Evolutionary conservation across 1,140 invertebrate genomes (phyloP), one percentile per base, ranked within the genome.

Genomic region (Zaprionus nigranus): DNA sequence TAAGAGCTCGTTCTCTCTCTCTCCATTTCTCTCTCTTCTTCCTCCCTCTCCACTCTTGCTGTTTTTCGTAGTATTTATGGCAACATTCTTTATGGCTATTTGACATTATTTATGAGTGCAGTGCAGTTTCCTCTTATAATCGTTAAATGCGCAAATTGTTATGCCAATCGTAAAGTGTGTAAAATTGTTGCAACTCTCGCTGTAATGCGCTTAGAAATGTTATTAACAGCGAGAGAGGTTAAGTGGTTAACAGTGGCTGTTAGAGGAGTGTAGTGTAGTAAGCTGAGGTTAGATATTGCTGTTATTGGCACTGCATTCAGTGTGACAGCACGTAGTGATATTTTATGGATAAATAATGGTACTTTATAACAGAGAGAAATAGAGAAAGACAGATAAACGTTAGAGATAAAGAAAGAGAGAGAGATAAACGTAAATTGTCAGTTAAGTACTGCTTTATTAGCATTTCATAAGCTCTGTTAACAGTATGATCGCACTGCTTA

Each of bases 51-150:
- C n/a, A 0, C 46, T 11, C 20, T 51, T 51, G 20, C 46, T 51
- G 46, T 51, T 24, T 24, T 51, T 51, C 20, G 20, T 13, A 51
- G n/a, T 46, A 51, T 51, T 51, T 51, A 51, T 51, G 46, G 20
- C 40, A 46, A 46, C n/a, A n/a, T n/a, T 46, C 20, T 59, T 51
- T 1, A 38, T 9, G 9, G n/a, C n/a, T 59, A 56, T 24, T 56
- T 40, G 24, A 20, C 38, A 46, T 56, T 54, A 65, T 65, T 65
- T 65, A 65, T 65, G 53, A 51, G 46, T 5, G 22, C 30, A 22
- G 46, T 51, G 46, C 46, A 51, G 46, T 51, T 51, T 51, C 46
- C 20, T 51, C 20, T 24, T 51, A 51, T 51, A 51, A 51, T 51
- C 46, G 46, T 51, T 51, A 51, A 51, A 51, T 20, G n/a, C 22